phyloP scores from a whole-genome alignment of 2,888 invertebrate species.

The Drosophila falleni region DNA sequence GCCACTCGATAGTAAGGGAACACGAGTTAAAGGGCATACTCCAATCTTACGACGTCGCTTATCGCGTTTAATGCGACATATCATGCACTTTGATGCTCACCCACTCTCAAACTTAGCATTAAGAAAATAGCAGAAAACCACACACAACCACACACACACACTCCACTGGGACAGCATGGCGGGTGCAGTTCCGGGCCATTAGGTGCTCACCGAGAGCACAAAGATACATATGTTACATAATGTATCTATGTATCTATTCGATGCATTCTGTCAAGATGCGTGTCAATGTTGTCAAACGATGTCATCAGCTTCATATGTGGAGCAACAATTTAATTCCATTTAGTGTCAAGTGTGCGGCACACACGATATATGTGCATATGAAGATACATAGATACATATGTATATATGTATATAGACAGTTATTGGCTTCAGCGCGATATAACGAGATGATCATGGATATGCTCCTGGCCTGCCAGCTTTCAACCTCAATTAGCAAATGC shows the following conservation, averaged over 20 bases:
- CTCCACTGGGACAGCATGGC: slow-evolving; percentile 24
- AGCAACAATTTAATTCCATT: slow-evolving; percentile 69
- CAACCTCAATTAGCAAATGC: slow-evolving; percentile 72
- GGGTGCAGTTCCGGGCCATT: slow-evolving; percentile 65
- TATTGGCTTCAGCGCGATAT: slow-evolving; percentile 20
- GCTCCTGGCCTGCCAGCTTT: slow-evolving; percentile 27
- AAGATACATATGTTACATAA: slow-evolving; percentile 23
- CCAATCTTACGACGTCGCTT: slow-evolving; percentile 54
- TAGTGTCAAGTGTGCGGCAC: slow-evolving; percentile 65
- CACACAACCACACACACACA: slow-evolving; percentile 1
- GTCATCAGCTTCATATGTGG: slow-evolving; percentile 64
- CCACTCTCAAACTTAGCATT: slow-evolving; percentile 11
- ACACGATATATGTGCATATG: not conserved
- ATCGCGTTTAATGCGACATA: slow-evolving; percentile 67
- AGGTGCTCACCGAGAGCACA: slow-evolving; percentile 56
- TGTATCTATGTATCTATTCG: slow-evolving; percentile 34
- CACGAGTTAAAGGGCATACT: slow-evolving; percentile 34
- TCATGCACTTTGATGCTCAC: slow-evolving; percentile 51
- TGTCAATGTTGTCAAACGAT: slow-evolving; percentile 78
- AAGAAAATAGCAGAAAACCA: slow-evolving; percentile 40
- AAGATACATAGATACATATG: not conserved
- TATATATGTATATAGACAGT: not conserved
- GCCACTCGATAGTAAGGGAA: slow-evolving; percentile 34
- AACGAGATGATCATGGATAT: slow-evolving; percentile 46
- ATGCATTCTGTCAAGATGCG: slow-evolving; percentile 63